These are phyloP conservation scores for Ferrisia virgata DNA, from an alignment of 2,888 invertebrate species.

Conservation along the genomic window DNA sequence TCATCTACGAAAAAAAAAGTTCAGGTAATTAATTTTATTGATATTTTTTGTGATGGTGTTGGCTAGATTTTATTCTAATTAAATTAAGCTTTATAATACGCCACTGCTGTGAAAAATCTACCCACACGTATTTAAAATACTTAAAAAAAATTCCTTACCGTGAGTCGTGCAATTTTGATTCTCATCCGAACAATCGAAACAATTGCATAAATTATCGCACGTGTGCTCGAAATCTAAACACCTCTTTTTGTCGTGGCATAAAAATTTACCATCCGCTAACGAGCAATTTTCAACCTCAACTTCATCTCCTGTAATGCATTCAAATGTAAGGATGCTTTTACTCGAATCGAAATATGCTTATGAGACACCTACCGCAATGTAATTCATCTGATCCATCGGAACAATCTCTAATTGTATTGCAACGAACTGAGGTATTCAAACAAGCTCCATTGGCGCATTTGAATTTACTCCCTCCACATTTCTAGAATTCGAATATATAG, in stretches of 20 bases:
- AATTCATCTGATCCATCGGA: background rate
- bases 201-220: background rate
- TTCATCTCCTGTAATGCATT: background rate
- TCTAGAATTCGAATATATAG: background rate
- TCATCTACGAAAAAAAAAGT: background rate
- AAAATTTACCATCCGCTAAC: background rate
- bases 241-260: background rate
- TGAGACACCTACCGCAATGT: background rate
- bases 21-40: no score
- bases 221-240: background rate
- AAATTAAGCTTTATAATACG: no score
- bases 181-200: background rate
- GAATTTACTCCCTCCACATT: background rate
- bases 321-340: background rate
- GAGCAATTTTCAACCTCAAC: background rate
- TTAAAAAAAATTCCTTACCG: background rate
- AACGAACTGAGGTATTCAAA: background rate
- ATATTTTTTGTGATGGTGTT: no score
- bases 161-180: background rate
- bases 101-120: no score
- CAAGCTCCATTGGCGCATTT: background rate
- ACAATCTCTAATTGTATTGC: background rate
- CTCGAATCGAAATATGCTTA: no score
- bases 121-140: no score
- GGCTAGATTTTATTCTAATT: no score